Base-by-base conservation (phyloP, 2,888 invertebrate species). In the Rapana venosa region DNA sequence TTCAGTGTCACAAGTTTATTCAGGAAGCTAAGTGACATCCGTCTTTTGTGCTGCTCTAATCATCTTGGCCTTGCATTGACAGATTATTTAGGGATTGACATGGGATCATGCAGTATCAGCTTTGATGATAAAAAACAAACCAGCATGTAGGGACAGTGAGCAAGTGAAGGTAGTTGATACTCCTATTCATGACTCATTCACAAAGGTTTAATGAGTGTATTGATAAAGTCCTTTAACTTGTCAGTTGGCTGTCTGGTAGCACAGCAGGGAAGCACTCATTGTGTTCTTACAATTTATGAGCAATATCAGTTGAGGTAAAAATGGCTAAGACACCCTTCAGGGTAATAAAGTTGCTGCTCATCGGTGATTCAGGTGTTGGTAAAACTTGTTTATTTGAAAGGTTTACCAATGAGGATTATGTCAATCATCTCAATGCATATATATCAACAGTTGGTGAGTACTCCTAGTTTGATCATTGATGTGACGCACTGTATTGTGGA, bases 281-380 rank as follows among this genome's bases (percentile, higher is more conserved):
- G 5, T 83, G 47, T 83, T 83, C 47, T 26, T 83, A 36, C 0
- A 26, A 22, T 83, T 83, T 36, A 83, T 22, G 26, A 32, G 79
- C 79, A 79, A 1, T 79, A 32, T 32, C 79, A 79, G 81, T 83
- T 83, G 81, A 83, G 22, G 20, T 83, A 30, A 92, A 93, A 92
- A 97, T 97, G 97, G 97, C 97, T 91, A 97, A 97, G 95, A 97
- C 97, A 94, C 96, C 97, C 88, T 97, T 97, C 95, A 97, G 97
- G 96, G 95, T 97, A 92, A 95, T 97, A 95, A 97, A 97, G 94
- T 95, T 97, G 90, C 95, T 97, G 91, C 94, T 97, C 66, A 97
- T 97, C 93, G 97, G 97, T 56, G 97, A 97, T 94, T 97, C 97
- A 70, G 97, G 97, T 90, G 97, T 97, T 47, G 97, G 97, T 47